Base-by-base conservation (phyloP, 2,888 invertebrate species). In the Capitulum mitella region DNA sequence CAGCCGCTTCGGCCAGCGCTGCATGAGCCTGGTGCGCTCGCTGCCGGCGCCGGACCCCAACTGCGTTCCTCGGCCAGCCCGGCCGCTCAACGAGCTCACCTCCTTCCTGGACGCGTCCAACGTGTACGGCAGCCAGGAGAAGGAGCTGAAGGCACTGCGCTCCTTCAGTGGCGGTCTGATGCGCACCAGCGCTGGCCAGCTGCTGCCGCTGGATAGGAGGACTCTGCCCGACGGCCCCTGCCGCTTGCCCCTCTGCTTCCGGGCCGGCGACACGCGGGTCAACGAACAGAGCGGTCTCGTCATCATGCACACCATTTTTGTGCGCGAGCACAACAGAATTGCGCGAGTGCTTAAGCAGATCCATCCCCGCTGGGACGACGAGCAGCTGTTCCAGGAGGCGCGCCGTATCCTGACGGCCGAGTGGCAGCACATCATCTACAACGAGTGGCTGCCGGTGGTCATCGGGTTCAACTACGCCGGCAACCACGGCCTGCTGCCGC, bases 281-380 rank as follows among this genome's bases (percentile, higher is more conserved):
- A 80, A 80, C 70, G 80, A 80, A 46, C 58, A 80, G n/a, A 48
- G 77, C 19, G 32, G 26, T 12, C 74, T 80, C 19, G 74, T 34
- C 26, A 46, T 78, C 43, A 61, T 79, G 61, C 93, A 94, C 82
- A 90, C 91, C 0, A 83, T 93, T 6, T 91, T 92, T 84, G 89
- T 92, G 22, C 88, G 94, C 51, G 93, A 94, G 83, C 94, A 94
- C 85, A 94, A 94, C 85, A 89, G 93, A 0, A 84, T 94, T 0
- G 93, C 93, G 0, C 85, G 86, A 1, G 87, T 87, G 5, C 84
- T 94, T 40, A 83, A 87, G 0, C 84, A 86, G 3, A 82, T 93
- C 8, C 94, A 95, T 87, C 92, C 92, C 0, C 88, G 89, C 70
- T 92, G 92, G 90, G 87, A 87, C 43, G 93, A 93, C 83, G 92